Evolutionary conservation across 2,113 vertebrate species (phyloP).

Genomic region (Petaurus breviceps): DNA sequence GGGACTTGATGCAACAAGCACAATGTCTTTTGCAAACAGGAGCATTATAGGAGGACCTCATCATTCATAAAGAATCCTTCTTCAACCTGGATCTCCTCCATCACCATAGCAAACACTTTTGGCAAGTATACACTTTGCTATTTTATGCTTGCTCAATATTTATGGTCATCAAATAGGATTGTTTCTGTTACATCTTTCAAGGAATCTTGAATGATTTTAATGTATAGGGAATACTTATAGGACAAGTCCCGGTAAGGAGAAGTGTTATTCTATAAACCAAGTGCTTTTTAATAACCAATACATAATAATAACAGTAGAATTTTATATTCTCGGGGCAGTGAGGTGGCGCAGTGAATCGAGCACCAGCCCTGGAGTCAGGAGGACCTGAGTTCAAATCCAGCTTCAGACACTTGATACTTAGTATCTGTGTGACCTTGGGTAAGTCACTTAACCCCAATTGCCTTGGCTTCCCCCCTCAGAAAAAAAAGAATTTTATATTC

Average conservation of each 20-base stretch:
- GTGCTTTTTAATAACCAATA: not conserved
- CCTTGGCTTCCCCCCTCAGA: too few relatives aligned
- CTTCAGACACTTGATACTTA: too few relatives aligned
- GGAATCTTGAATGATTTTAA: not conserved
- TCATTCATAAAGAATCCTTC: not conserved
- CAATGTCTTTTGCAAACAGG: not conserved
- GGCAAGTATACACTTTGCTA: not conserved
- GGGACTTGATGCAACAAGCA: not conserved
- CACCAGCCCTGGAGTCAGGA: too few relatives aligned
- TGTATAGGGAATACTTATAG: not conserved
- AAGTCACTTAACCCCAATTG: too few relatives aligned
- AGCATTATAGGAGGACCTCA: not conserved
- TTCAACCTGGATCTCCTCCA: not conserved
- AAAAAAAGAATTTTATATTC: not conserved
- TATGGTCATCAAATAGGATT: not conserved
- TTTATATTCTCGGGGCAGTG: not conserved
- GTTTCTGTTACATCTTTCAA: not conserved
- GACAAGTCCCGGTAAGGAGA: not conserved
- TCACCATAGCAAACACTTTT: not conserved
- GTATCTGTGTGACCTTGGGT: too few relatives aligned
- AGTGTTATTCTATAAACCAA: not conserved
- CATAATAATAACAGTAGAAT: not conserved
- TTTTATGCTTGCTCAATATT: not conserved
- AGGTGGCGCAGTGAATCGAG: too few relatives aligned
- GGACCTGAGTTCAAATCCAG: too few relatives aligned